Conservation (phyloP, 2,888 invertebrate genomes). For the Lycocerus yunnanus region DNA sequence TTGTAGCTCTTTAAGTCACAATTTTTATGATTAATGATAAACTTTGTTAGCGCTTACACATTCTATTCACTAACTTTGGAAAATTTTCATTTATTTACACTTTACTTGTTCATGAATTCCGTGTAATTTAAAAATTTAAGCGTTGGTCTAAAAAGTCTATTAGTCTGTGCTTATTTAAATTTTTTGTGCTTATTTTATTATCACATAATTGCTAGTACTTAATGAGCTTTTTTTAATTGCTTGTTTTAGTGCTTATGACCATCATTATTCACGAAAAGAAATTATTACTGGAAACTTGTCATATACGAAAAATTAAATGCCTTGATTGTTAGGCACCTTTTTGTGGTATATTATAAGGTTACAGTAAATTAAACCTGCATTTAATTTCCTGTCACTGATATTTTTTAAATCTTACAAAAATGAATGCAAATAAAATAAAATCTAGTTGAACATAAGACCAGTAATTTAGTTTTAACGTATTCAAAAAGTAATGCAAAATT, state of each 20-base stretch:
- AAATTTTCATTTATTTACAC: background rate
- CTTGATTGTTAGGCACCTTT: background rate
- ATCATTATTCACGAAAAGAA: background rate
- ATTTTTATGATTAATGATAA: slow-evolving; percentile 29
- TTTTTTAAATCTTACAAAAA: background rate
- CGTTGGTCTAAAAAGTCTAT: background rate
- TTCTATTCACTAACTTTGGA: slow-evolving; percentile 23
- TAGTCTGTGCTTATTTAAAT: background rate
- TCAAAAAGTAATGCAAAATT: background rate
- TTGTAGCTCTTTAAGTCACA: slow-evolving; percentile 20
- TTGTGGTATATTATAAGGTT: background rate
- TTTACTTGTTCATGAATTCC: background rate
- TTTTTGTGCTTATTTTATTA: slow-evolving; percentile 2
- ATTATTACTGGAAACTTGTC: background rate
- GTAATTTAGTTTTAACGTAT: background rate
- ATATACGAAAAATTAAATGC: background rate
- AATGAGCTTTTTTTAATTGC: slow-evolving; percentile 4
- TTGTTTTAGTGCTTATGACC: background rate
- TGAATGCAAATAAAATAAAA: background rate
- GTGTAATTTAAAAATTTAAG: background rate
- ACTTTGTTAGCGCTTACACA: slow-evolving; percentile 29
- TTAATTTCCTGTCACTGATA: background rate
- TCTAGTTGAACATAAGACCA: background rate
- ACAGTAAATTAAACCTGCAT: background rate
- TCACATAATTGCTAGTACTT: background rate